Percentiles rank a stretch among this genome's conserved stretches.
phyloP scores from a whole-genome alignment of 2,797 vertebrate species.

The Pseudochirops corinnae region DNA sequence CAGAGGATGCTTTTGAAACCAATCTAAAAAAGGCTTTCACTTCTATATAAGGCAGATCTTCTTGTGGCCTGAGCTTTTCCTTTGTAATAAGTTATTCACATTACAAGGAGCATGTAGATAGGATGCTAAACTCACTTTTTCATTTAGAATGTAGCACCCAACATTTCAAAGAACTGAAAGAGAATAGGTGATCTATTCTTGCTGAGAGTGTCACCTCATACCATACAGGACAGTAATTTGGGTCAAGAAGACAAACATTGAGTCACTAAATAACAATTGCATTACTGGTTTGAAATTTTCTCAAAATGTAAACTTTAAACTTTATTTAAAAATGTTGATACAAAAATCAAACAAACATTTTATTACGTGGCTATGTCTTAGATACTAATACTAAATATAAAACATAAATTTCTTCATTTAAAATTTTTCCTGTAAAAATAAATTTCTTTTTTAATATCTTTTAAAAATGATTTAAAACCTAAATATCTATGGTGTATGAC shows the following conservation, averaged over 20 bases:
- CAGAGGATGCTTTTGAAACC: background rate
- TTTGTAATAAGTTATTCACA: background rate
- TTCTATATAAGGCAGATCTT: background rate
- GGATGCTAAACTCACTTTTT: background rate
- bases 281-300: background rate
- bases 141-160: background rate
- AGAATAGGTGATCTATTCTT: background rate
- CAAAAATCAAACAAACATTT: background rate
- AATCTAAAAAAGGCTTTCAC: background rate
- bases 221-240: background rate
- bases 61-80: background rate
- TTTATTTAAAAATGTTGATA: background rate
- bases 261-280: background rate
- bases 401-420: background rate
- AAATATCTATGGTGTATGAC: no score
- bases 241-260: background rate
- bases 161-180: background rate
- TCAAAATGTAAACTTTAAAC: background rate
- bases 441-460: background rate
- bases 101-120: background rate
- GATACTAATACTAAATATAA: background rate
- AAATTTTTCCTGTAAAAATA: background rate
- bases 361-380: background rate
- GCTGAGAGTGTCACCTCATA: background rate
- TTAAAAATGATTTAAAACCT: background rate